Evolutionary conservation across 2,113 vertebrate species (phyloP).

Genomic region (Semnopithecus entellus): DNA sequence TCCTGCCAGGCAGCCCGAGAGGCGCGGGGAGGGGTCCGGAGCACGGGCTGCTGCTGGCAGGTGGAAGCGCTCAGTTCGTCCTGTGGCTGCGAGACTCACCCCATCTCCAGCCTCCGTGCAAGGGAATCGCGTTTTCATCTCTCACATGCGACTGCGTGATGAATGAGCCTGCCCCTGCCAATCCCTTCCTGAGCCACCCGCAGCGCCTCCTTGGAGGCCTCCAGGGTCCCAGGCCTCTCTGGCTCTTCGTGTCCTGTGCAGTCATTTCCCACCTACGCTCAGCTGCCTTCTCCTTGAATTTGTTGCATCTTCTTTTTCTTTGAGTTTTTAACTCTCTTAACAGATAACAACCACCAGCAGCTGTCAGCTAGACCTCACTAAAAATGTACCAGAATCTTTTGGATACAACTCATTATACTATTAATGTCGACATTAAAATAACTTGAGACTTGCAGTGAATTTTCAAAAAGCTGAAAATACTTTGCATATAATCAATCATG

Average conservation of each 20-base stretch:
- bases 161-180: not conserved
- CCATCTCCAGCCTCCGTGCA: constrained; percentile 45
- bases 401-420: not conserved
- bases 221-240: not conserved
- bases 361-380: not conserved
- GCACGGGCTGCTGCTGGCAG: no score
- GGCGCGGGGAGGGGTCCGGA: no score
- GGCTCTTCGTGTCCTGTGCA: constrained; percentile 35
- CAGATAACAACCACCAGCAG: not conserved
- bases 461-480: not conserved
- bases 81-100: not conserved
- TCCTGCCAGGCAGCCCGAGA: not conserved
- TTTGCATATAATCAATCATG: not conserved
- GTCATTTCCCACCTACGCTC: not conserved
- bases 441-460: not conserved
- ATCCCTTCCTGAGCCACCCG: not conserved
- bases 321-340: not conserved
- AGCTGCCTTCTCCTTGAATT: not conserved
- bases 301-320: not conserved
- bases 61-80: not conserved
- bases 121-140: constrained; percentile 60
- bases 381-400: not conserved
- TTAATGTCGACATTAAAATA: not conserved
- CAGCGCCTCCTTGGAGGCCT: not conserved
- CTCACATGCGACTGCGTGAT: not conserved